Evolutionary conservation across 2,113 vertebrate species (phyloP), one percentile per base, ranked within the genome.

Genomic region (Nothoprocta perdicaria): DNA sequence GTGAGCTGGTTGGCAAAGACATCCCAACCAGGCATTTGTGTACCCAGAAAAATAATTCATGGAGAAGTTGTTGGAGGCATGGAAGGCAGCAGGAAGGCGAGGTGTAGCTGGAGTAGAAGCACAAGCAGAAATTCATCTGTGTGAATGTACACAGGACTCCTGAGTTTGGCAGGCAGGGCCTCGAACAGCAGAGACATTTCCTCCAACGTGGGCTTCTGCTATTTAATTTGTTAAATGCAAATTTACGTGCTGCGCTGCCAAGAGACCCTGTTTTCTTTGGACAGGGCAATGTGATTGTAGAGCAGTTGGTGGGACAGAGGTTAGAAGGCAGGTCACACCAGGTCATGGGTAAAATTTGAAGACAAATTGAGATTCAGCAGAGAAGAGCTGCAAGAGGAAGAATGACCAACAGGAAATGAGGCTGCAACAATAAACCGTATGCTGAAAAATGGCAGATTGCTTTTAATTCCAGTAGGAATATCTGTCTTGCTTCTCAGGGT

Each of bases 391-490:
- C 48, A 80, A 73, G 71, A 88, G 80, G 73, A 80, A 78, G 76
- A 83, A 86, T 24, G 80, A 89, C 80, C 76, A 72, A 86, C 90
- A 95, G 95, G 95, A 96, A 95, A 95, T 95, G 90, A 95, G 94
- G 88, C 52, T 83, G 24, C 80, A 91, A 83, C 82, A 95, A 83
- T 72, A 95, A 95, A 95, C 80, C 18, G 80, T 80, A 62, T 80
- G 65, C 94, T 92, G 92, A 95, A 92, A 95, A 92, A 95, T 72
- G 82, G 63, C 84, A 87, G 87, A 94, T 82, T 94, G 94, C 92
- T 95, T 92, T 95, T 88, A 85, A 95, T 96, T 96, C 95, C 92
- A 95, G 33, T 6, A 85, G 53, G 77, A 91, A 38, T 67, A 78
- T 88, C 68, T 91, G 40, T 24, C 38, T 77, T 83, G 27, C 88